These are phyloP conservation scores for Rhamnusium bicolor DNA, from an alignment of 2,888 invertebrate genomes.

Conservation along the genomic window DNA sequence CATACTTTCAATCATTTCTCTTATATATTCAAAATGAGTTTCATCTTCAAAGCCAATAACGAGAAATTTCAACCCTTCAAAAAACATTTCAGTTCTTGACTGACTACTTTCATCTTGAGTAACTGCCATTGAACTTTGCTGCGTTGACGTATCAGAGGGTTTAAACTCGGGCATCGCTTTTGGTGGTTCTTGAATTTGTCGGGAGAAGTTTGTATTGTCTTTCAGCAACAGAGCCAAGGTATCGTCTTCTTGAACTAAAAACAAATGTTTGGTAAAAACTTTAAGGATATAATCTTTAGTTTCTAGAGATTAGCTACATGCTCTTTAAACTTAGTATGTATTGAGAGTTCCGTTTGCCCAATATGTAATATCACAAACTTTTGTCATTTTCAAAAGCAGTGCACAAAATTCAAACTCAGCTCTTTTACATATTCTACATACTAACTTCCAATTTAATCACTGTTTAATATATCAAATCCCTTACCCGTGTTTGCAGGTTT, in stretches of 20 bases:
- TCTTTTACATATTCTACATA: too few relatives aligned
- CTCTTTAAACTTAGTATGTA: too few relatives aligned
- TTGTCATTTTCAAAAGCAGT: too few relatives aligned
- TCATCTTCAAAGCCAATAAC: conserved; percentile 71
- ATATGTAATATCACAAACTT: too few relatives aligned
- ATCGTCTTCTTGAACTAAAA: conserved; percentile 54
- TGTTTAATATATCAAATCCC: too few relatives aligned
- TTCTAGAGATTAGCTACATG: too few relatives aligned
- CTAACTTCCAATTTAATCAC: too few relatives aligned
- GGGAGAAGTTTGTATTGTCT: conserved; percentile 41
- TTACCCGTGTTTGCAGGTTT: conserved; percentile 46
- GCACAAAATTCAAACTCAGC: too few relatives aligned
- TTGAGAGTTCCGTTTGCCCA: too few relatives aligned
- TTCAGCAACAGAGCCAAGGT: conserved; percentile 61
- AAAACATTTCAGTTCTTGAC: conserved; percentile 47
- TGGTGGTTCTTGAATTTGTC: conserved; percentile 30
- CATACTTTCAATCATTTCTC: conserved; percentile 72
- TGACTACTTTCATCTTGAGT: conserved; percentile 46
- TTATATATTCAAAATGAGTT: conserved; percentile 69
- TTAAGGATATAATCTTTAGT: too few relatives aligned
- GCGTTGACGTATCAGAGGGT: conserved; percentile 47
- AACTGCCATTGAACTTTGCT: conserved; percentile 41
- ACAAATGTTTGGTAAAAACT: too few relatives aligned
- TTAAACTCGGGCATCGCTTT: conserved; percentile 33
- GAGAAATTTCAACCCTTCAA: conserved; percentile 62